Percentiles rank a stretch among this genome's conserved stretches.
Evolutionary conservation across 37 sponge, comb jelly and placozoan genomes (phyloP).

Genomic region (Chondrilla cf. caribensis): DNA sequence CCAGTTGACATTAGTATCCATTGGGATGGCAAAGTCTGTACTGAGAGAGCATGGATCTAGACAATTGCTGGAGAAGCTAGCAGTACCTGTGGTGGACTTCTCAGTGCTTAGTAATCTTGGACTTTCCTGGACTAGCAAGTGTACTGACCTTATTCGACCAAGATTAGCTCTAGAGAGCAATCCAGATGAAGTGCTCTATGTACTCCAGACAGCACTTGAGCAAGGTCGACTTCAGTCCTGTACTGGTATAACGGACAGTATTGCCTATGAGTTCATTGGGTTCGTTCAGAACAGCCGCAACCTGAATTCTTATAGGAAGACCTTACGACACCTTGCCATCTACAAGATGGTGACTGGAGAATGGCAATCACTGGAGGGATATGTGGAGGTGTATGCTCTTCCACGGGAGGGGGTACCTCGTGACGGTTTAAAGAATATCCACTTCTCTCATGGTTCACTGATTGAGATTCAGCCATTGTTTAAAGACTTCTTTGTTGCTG

Average conservation of each 20-base stretch:
- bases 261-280: not conserved
- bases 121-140: too few species aligned
- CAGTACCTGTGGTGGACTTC: slow-evolving; percentile 2
- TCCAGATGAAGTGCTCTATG: not conserved
- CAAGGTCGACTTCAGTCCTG: not conserved
- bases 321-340: not conserved
- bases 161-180: slow-evolving; percentile 1
- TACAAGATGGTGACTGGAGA: not conserved
- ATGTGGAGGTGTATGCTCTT: not conserved
- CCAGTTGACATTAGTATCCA: slow-evolving; percentile 13
- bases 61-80: not conserved
- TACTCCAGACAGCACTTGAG: not conserved
- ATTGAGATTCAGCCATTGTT: not conserved
- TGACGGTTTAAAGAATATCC: not conserved
- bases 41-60: slow-evolving; percentile 1
- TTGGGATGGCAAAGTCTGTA: not conserved
- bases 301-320: not conserved
- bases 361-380: not conserved
- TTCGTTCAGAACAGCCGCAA: not conserved
- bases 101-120: not conserved
- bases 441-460: not conserved
- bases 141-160: too few species aligned
- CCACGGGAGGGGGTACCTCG: not conserved
- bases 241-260: not conserved
- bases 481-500: not conserved